Conservation (phyloP, 2,888 invertebrate genomes). For the Dynastes grantii region DNA sequence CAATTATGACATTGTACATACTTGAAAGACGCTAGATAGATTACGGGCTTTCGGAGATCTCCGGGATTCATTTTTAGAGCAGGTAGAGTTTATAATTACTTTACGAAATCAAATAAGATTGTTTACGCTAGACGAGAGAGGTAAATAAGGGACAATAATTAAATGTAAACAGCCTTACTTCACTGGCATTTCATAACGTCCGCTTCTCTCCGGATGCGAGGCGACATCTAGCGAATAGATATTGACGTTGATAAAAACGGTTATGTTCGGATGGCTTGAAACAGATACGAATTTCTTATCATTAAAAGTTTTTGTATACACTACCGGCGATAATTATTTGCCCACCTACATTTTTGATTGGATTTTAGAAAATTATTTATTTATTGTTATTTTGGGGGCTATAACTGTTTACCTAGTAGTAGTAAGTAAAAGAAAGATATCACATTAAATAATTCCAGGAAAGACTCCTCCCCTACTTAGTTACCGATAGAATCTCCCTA, state of each 20-base stretch:
- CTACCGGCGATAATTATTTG: too few species aligned
- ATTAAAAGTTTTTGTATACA: too few species aligned
- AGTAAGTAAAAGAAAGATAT: too few species aligned
- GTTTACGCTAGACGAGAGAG: constrained; percentile 12
- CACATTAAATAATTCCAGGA: too few species aligned
- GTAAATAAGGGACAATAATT: constrained; percentile 45
- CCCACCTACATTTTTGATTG: too few species aligned
- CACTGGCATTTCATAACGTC: constrained; percentile 1
- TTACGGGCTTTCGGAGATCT: not conserved
- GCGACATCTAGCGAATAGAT: not conserved
- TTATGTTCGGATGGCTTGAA: not conserved
- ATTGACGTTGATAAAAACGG: not conserved
- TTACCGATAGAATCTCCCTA: too few species aligned
- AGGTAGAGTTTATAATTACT: constrained; percentile 44
- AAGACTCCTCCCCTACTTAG: too few species aligned
- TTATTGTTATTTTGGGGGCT: too few species aligned
- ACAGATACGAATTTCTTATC: not conserved
- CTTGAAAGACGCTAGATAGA: not conserved
- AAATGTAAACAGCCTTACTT: constrained; percentile 38
- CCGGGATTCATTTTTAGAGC: constrained; percentile 8
- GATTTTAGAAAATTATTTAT: too few species aligned
- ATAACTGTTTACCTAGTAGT: too few species aligned
- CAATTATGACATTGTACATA: not conserved
- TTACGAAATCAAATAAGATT: constrained; percentile 41
- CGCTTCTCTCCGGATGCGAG: not conserved